Percentiles rank a stretch among this genome's conserved stretches.
Evolutionary conservation across 2,113 vertebrate genomes (phyloP).

Genomic region (Trichomycterus rosablanca): DNA sequence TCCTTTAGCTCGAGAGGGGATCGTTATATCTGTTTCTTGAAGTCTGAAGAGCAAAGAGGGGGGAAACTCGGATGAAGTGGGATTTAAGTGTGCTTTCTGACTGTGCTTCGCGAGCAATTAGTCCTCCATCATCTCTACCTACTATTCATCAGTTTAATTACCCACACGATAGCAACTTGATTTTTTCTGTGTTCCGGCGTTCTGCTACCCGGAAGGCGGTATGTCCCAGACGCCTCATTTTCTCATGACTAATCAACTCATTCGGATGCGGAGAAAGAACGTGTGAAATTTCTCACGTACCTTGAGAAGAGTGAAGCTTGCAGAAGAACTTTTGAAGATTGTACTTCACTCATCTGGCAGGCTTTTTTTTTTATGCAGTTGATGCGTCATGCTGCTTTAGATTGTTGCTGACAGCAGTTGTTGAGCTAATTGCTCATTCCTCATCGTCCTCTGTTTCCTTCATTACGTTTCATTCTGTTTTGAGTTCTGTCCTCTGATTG

Average conservation of each 20-base stretch:
- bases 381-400: conserved; percentile 12
- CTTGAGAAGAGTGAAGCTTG: no score
- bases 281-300: conserved; percentile 60
- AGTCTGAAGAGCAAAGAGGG: conserved; percentile 32
- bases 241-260: conserved; percentile 67
- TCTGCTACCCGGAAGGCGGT: conserved; percentile 44
- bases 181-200: conserved; percentile 32
- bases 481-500: conserved; percentile 24
- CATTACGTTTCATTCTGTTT: no score
- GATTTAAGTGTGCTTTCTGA: conserved; percentile 30
- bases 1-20: no score
- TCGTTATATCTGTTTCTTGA: conserved; percentile 42
- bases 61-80: conserved; percentile 36
- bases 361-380: neutral
- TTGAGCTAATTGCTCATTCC: no score
- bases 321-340: conserved; percentile 21
- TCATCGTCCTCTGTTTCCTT: no score
- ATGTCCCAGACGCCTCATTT: conserved; percentile 53
- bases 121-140: conserved; percentile 37
- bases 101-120: conserved; percentile 38
- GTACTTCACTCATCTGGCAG: no score
- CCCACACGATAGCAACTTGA: conserved; percentile 56
- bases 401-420: conserved; percentile 25
- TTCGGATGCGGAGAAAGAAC: conserved; percentile 57
- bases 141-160: conserved; percentile 64